These are phyloP conservation scores for Thinocorus orbignyianus DNA, from an alignment of 2,113 vertebrate genomes.

Conservation along the genomic window DNA sequence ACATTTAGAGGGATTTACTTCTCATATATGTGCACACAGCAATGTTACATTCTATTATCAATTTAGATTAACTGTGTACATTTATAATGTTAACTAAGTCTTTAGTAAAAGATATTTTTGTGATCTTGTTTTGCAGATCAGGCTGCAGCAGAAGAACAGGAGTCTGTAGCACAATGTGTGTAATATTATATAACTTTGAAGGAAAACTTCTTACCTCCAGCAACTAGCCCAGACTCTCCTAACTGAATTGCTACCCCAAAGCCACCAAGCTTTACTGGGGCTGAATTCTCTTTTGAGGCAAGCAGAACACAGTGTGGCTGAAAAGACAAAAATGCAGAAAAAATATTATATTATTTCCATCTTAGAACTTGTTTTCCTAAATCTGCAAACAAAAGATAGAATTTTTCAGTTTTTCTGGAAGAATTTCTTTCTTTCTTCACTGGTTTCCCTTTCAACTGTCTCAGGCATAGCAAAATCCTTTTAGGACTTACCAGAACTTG, in stretches of 20 bases:
- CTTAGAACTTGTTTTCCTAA: neutral
- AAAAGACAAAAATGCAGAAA: conserved; percentile 54
- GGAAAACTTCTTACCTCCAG: conserved; percentile 87
- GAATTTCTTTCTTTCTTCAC: neutral
- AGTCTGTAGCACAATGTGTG: neutral
- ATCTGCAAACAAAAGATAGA: neutral
- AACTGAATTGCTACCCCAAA: conserved; percentile 98
- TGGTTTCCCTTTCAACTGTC: neutral
- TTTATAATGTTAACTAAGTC: neutral
- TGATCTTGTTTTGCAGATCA: neutral
- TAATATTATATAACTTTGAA: neutral
- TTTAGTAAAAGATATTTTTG: neutral
- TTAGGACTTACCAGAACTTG: neutral
- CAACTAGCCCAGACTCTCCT: conserved; percentile 96
- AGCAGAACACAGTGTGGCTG: conserved; percentile 98
- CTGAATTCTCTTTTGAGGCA: conserved; percentile 97
- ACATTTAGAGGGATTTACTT: neutral
- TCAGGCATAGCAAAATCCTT: neutral
- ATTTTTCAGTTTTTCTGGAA: neutral
- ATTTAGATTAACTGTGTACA: neutral
- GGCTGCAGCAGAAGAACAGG: neutral
- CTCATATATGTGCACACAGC: neutral
- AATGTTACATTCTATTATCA: neutral
- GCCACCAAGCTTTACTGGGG: conserved; percentile 95
- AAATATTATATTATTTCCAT: neutral